Evolutionary conservation across 1,140 invertebrate species (phyloP).

Genomic region (Leptinotarsa undecemlineata): DNA sequence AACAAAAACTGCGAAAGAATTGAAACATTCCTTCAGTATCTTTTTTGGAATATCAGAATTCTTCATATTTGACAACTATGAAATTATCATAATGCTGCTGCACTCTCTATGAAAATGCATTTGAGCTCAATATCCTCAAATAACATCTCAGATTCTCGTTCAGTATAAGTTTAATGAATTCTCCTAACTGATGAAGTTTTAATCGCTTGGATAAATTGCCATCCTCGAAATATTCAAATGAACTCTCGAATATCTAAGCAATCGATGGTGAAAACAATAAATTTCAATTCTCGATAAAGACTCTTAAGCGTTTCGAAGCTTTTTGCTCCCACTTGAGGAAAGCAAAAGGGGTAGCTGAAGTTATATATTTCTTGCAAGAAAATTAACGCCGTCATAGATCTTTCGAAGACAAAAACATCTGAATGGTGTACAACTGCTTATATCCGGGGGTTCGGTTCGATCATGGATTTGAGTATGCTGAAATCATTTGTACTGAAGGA

Average conservation of each 20-base stretch:
- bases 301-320: constrained; percentile 23
- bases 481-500: too few species aligned
- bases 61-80: too few species aligned
- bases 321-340: constrained; percentile 15
- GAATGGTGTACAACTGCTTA: constrained; percentile 13
- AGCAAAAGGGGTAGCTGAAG: constrained; percentile 24
- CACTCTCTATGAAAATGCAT: too few species aligned
- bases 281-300: constrained; percentile 32
- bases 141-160: background rate
- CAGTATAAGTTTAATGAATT: background rate
- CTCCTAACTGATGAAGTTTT: background rate
- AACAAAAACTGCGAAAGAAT: too few species aligned
- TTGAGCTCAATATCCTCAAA: too few species aligned
- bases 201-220: constrained; percentile 11
- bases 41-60: too few species aligned
- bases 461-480: too few species aligned
- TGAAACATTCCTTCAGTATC: too few species aligned
- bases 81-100: too few species aligned
- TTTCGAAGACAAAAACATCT: constrained; percentile 30
- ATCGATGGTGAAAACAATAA: constrained; percentile 29
- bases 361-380: constrained; percentile 29
- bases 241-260: constrained; percentile 17
- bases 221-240: constrained; percentile 19
- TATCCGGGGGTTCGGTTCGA: background rate
- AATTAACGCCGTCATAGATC: constrained; percentile 31